Evolutionary conservation across 2,797 vertebrate species (phyloP), one percentile per base, ranked within the genome.

Genomic region (Enteromius radiatus): DNA sequence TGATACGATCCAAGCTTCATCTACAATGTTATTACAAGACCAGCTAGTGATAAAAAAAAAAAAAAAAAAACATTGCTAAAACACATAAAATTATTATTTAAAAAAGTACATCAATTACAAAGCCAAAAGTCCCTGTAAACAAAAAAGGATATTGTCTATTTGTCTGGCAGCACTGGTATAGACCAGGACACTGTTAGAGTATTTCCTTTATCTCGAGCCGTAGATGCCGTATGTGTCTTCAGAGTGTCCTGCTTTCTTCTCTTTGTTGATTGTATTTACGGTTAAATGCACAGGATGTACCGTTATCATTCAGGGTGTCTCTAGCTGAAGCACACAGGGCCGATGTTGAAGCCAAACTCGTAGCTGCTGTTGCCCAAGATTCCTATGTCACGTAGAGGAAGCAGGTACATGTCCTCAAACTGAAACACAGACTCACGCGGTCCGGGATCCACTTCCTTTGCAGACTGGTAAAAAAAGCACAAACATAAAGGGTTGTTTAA

Each of bases 251-350:
- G 68, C 38, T 76, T 84, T 64, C 47, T 76, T 65, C 41, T 84
- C 79, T 80, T 77, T 84, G 86, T 81, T 79, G 64, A 75, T 41
- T 56, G 73, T 80, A 76, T 83, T 78, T 63, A 68, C 59, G 8
- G 56, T 41, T 74, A 69, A 59, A 11, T 23, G 28, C 12, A 61
- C 49, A 79, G 14, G 23, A 75, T 41, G 36, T 3, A 49, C 41
- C 26, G 36, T 41, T 82, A 52, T 56, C 41, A 73, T 4, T 73
- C 28, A n/a, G 5, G 47, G 36, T 1, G 38, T 33, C 82, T 88
- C 92, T 96, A 97, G 91, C 95, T 96, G 92, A 97, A 98, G 89
- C 97, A 97, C 76, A 96, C 95, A 0, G 96, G 95, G 52, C 96
- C 96, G 0, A 97, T 74, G 26, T 92, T 94, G 93, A 98, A 94